A percentile compares a stretch with the other conserved stretches of the same genome.
Conservation (phyloP, 1,140 invertebrate species). For the Microplitis demolitor region DNA sequence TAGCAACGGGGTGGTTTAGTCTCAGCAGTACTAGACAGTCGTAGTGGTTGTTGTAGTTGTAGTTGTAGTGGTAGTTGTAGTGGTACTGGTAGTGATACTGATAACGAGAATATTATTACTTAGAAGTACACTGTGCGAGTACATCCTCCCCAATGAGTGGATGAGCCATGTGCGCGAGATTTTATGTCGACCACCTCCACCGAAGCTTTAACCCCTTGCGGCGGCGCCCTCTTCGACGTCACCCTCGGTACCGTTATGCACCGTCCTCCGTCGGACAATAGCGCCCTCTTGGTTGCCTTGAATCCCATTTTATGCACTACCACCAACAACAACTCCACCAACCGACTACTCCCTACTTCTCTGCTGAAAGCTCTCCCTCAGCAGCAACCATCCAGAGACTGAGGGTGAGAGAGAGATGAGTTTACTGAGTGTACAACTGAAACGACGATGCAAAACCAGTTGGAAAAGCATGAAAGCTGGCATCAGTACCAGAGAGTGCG, state of each 20-base stretch:
- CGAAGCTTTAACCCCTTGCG: constrained; percentile 23
- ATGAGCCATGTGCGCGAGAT: constrained; percentile 61
- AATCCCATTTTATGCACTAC: no score
- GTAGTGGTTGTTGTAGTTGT: no score
- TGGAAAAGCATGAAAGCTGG: background rate
- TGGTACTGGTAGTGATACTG: constrained; percentile 22
- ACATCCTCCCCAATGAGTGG: constrained; percentile 61
- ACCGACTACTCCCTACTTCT: constrained; percentile 7
- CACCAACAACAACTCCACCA: no score
- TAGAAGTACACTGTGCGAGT: constrained; percentile 53
- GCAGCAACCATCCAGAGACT: no score
- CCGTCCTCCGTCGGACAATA: constrained; percentile 27
- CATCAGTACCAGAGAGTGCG: constrained; percentile 19
- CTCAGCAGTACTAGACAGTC: no score
- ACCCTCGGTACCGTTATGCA: constrained; percentile 22
- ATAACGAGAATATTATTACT: constrained; percentile 33
- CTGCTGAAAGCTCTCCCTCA: background rate
- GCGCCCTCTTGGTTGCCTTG: constrained; percentile 13
- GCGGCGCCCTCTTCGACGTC: constrained; percentile 4
- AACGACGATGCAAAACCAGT: background rate
- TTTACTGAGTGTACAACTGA: background rate
- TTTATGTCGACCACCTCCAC: constrained; percentile 59
- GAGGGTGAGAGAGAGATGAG: no score
- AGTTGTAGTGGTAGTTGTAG: no score
- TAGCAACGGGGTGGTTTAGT: constrained; percentile 26